Evolutionary conservation across 2,113 vertebrate species (phyloP), one percentile per base, ranked within the genome.

Genomic region (Platichthys stellatus): DNA sequence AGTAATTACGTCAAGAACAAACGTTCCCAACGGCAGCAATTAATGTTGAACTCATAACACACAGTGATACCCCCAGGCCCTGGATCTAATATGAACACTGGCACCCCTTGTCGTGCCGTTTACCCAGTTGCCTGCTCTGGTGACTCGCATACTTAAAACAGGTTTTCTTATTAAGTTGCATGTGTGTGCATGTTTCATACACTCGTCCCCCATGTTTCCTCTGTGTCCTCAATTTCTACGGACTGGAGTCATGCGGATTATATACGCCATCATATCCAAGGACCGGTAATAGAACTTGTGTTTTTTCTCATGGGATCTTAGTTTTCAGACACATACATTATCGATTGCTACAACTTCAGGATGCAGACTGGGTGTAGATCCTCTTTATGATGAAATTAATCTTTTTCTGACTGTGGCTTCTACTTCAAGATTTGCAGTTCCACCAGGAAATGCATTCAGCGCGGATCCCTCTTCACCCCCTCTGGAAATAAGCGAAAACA

Each of bases 31-130:
- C 86, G 93, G 93, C 89, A 83, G 89, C 82, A 93, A 94, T 93
- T 94, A 95, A 93, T 91, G 91, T 86, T 91, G 89, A 93, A 93
- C 89, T 92, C 91, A 92, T 93, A 93, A 92, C 85, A 90, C 86
- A 81, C 80, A 76, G 87, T 81, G 88, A 82, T 56, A 79, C 91
- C 89, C 87, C 21, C n/a, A 88, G 87, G 89, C 77, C 76, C 17
- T 15, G 62, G 76, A 85, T 89, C 83, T 91, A 88, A 92, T 92
- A 86, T 91, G 83, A 84, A 86, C 35, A 57, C 58, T 84, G 74
- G 83, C 63, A 76, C 81, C 82, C 77, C 82, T 65, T 85, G 85
- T 90, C 86, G 87, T 80, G 62, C 79, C 81, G 64, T 91, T 94
- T 89, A 87, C 85, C 79, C 89, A 81, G 69, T 87, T 88, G 90